Conservation (phyloP, 2,888 invertebrate genomes). For the Macrophya alboannulata region DNA sequence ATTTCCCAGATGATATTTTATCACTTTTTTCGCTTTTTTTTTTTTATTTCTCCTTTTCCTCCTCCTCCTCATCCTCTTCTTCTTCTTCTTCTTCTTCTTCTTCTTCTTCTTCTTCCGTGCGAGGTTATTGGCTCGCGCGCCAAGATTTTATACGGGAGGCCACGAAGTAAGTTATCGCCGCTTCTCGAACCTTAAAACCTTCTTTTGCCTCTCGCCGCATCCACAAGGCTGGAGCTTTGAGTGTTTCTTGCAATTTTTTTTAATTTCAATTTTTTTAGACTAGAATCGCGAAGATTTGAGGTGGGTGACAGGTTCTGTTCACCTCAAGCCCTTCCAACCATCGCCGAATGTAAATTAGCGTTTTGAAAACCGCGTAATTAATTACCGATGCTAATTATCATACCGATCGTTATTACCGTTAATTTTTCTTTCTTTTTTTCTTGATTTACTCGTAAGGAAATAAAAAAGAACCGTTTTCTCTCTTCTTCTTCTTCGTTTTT, state of each 20-base stretch:
- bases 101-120: background rate
- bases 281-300: background rate
- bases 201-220: constrained; percentile 33
- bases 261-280: background rate
- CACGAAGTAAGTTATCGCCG: constrained; percentile 51
- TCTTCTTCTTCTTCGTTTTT: no score
- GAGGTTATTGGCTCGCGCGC: constrained; percentile 54
- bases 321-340: background rate
- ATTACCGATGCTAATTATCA: background rate
- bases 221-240: background rate
- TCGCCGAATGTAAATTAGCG: background rate
- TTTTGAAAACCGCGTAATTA: background rate
- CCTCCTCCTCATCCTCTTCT: background rate
- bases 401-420: constrained; percentile 23
- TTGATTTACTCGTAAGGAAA: no score
- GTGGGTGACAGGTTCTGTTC: background rate
- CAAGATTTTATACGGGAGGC: constrained; percentile 51
- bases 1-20: constrained; percentile 51
- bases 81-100: background rate
- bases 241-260: background rate
- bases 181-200: constrained; percentile 33
- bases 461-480: no score
- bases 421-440: constrained; percentile 24
- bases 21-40: constrained; percentile 1
- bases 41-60: background rate